Evolutionary conservation across 2,113 vertebrate genomes (phyloP).

Genomic region (Beaufortia kweichowensis): DNA sequence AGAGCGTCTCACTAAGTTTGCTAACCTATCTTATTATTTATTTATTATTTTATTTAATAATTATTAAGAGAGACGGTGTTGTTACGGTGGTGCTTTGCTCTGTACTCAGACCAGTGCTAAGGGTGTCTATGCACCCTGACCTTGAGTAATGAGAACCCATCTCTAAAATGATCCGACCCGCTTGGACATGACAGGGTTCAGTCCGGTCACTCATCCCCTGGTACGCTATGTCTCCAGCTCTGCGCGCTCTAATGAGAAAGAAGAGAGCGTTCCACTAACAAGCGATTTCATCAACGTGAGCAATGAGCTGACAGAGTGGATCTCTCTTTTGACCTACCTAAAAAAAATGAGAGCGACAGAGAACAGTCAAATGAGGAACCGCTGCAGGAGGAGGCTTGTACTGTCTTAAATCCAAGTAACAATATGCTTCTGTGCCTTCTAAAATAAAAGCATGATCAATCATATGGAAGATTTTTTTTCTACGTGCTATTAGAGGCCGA

Average conservation of each 20-base stretch:
- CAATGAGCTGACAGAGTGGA: constrained; percentile 66
- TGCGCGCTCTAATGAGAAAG: constrained; percentile 61
- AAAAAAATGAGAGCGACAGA: constrained; percentile 48
- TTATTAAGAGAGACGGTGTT: neutral
- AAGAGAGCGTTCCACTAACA: constrained; percentile 67
- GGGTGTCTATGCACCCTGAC: constrained; percentile 50
- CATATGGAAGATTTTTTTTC: neutral
- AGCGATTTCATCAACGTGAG: constrained; percentile 71
- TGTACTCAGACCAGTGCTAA: constrained; percentile 33
- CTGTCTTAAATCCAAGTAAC: constrained; percentile 60
- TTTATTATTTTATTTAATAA: too few species aligned
- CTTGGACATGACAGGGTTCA: constrained; percentile 54
- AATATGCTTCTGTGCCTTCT: constrained; percentile 3
- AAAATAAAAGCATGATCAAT: constrained; percentile 1
- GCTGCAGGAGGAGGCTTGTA: constrained; percentile 20
- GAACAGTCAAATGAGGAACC: constrained; percentile 26
- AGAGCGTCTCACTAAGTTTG: too few species aligned
- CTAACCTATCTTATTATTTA: too few species aligned
- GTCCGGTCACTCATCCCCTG: constrained; percentile 34
- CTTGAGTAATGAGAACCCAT: constrained; percentile 56
- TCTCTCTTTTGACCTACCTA: constrained; percentile 73
- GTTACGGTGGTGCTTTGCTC: constrained; percentile 1
- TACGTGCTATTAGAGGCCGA: neutral
- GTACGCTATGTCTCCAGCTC: constrained; percentile 35
- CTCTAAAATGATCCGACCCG: constrained; percentile 39